These are phyloP conservation scores for Coccyzus lansbergi DNA, from an alignment of 2,797 vertebrate genomes.

Conservation along the genomic window DNA sequence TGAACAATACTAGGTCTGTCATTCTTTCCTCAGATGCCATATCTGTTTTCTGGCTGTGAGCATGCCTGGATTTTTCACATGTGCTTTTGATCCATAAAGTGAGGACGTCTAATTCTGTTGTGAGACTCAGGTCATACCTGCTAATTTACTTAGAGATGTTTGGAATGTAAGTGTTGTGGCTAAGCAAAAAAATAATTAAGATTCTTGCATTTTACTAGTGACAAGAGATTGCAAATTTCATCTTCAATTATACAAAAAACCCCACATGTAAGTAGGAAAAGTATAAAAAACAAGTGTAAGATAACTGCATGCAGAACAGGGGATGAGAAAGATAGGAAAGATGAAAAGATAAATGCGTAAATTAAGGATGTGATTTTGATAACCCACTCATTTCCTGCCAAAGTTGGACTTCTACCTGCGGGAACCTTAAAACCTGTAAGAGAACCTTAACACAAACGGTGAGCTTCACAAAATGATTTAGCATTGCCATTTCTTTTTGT, in stretches of 20 bases:
- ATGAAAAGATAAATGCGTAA: neutral
- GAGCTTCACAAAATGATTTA: neutral
- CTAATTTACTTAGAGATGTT: neutral
- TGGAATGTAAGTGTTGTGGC: neutral
- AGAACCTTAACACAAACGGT: neutral
- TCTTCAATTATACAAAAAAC: neutral
- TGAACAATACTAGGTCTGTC: neutral
- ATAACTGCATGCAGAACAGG: neutral
- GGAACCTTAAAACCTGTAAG: neutral
- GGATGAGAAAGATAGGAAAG: neutral
- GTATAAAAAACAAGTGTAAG: neutral
- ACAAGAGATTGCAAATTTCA: neutral
- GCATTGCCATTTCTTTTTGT: neutral
- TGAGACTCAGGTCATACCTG: neutral
- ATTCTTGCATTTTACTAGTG: neutral
- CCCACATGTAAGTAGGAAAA: neutral
- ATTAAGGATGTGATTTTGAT: neutral
- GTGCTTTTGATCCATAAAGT: neutral
- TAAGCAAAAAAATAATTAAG: neutral
- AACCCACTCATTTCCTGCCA: neutral
- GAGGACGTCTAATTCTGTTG: neutral
- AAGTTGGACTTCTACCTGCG: neutral
- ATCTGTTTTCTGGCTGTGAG: neutral
- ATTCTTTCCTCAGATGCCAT: neutral
- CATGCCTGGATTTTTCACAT: neutral